A percentile compares a stretch with the other conserved stretches of the same genome.
phyloP scores from a whole-genome alignment of 2,888 invertebrate genomes.

The Agapostemon virescens region DNA sequence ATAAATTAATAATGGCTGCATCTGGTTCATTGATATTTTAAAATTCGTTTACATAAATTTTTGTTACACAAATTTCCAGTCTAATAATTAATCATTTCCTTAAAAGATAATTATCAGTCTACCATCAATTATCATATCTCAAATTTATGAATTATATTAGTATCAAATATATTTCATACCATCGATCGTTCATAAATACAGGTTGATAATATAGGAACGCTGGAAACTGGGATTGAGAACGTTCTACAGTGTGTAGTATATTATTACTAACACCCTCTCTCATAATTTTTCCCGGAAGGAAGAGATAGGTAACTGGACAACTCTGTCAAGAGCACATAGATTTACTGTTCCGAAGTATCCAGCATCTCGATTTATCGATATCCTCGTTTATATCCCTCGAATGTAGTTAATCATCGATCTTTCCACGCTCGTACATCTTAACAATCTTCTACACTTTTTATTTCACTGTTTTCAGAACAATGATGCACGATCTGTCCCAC shows the following conservation, averaged over 20 bases:
- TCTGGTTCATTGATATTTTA: too few relatives aligned
- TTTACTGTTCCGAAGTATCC: background rate
- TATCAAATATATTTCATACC: too few relatives aligned
- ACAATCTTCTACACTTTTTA: background rate
- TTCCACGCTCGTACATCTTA: background rate
- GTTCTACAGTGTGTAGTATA: background rate
- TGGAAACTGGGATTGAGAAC: background rate
- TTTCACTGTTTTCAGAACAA: background rate
- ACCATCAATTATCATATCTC: background rate
- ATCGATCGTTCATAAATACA: background rate
- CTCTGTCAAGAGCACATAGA: constrained; percentile 1
- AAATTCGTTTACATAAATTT: too few relatives aligned
- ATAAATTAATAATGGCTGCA: too few relatives aligned
- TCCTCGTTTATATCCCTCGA: background rate
- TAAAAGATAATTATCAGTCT: background rate
- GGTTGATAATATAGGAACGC: background rate
- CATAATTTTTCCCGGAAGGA: background rate
- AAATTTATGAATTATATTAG: background rate
- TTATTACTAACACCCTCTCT: background rate
- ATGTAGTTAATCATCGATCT: constrained; percentile 2
- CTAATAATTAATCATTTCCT: background rate
- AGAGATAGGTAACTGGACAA: constrained; percentile 7
- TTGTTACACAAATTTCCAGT: background rate
- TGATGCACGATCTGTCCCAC: background rate
- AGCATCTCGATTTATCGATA: background rate